Evolutionary conservation across 2,113 vertebrate genomes (phyloP).

Genomic region (Fregata magnificens): DNA sequence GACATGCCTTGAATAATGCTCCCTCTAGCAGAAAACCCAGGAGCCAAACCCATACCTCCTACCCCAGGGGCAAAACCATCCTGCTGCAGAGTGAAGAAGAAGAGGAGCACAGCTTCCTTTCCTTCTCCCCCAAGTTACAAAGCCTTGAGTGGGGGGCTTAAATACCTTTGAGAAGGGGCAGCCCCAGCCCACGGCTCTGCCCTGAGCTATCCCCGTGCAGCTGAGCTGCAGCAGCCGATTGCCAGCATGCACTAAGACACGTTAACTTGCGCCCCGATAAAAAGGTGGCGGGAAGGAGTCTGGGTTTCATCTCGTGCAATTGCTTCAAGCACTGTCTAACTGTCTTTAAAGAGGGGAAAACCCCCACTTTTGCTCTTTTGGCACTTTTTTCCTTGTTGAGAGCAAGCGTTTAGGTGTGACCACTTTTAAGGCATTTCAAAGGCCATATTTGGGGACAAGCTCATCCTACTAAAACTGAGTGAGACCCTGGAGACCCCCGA

Average conservation of each 20-base stretch:
- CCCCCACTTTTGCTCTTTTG: not conserved
- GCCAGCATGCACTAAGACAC: not conserved
- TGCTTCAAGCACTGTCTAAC: not conserved
- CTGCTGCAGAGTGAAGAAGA: not conserved
- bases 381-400: not conserved
- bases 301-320: not conserved
- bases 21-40: not conserved
- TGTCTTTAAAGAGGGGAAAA: not conserved
- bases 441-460: not conserved
- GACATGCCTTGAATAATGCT: not conserved
- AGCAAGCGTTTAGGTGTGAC: not conserved
- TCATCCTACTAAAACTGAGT: not conserved
- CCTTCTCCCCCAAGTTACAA: not conserved
- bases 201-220: not conserved
- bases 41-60: not conserved
- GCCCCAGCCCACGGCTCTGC: not conserved
- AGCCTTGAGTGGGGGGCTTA: not conserved
- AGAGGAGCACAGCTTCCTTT: not conserved
- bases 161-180: not conserved
- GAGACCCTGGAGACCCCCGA: not conserved
- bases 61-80: not conserved
- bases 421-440: not conserved
- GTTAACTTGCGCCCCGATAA: not conserved
- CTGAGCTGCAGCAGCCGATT: not conserved
- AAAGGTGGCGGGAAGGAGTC: not conserved